Evolutionary conservation across 2,797 vertebrate genomes (phyloP), one percentile per base, ranked within the genome.

Genomic region (Scleropages formosus): DNA sequence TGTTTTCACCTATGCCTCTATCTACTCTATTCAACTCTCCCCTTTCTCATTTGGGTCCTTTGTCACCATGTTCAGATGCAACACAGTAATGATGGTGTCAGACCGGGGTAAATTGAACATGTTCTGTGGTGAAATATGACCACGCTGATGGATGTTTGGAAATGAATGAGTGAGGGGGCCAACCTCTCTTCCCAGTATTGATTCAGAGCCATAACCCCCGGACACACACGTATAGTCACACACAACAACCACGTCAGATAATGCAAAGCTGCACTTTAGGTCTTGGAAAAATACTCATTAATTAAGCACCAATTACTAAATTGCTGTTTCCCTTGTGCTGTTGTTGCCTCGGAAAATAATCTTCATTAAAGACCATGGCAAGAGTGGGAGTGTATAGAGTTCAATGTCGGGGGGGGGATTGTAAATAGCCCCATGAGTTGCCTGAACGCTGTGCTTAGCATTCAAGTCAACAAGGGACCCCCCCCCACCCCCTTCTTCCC

Each of bases 31-130:
- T n/a, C 51, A 24, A 9, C 39, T 64, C 65, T 51, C 60, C 27
- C 13, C n/a, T n/a, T n/a, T 13, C 76, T 67, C 69, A 64, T 76
- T 76, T 76, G 10, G n/a, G 11, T 39, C 59, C 47, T 63, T 39
- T 20, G 68, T 76, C 49, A 51, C 46, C 67, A 12, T 22, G 46
- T 59, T 39, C 39, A 20, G 60, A 72, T 20, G 68, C 8, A 26
- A 51, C 22, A 59, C n/a, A 24, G 27, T 20, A 64, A 65, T 64
- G 64, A 72, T 56, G 46, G 15, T 46, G 27, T 20, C 60, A 64
- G 75, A 26, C 68, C 24, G 59, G 44, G 62, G 68, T 51, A 58
- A 56, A 76, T 46, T 65, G 60, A 70, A 72, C 58, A 53, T 64
- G 68, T 58, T 56, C 51, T 26, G 20, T n/a, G 63, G 24, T 22